phyloP scores from a whole-genome alignment of 2,797 vertebrate genomes.

The Eulemur rubriventer region DNA sequence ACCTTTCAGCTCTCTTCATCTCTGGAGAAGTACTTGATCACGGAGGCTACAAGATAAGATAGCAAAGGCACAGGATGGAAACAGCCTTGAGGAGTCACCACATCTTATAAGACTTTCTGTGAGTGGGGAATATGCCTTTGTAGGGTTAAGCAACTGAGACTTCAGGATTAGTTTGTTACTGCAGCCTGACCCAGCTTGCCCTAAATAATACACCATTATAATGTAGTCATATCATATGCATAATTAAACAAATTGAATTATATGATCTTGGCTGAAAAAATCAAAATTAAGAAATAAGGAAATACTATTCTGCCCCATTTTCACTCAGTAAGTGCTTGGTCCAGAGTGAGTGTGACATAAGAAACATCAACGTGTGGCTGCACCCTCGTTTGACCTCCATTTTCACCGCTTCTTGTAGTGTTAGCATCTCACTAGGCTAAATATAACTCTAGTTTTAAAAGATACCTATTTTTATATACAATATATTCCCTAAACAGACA shows the following conservation, averaged over 20 bases:
- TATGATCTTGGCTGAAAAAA: background rate
- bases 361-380: background rate
- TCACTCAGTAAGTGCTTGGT: background rate
- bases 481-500: background rate
- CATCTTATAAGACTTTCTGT: background rate
- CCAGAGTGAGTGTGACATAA: background rate
- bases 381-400: background rate
- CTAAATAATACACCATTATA: background rate
- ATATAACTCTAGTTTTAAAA: slow-evolving; percentile 5
- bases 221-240: background rate
- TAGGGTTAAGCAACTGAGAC: background rate
- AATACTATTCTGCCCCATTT: background rate
- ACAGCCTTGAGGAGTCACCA: background rate
- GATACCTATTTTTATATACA: background rate
- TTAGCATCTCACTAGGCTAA: slow-evolving; percentile 3
- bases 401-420: background rate
- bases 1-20: background rate
- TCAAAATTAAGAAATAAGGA: background rate
- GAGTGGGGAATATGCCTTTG: background rate
- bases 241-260: background rate
- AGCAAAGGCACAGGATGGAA: background rate
- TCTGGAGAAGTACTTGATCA: background rate
- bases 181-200: background rate
- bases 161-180: background rate
- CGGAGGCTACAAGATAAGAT: background rate